Evolutionary conservation across 2,888 invertebrate genomes (phyloP), one percentile per base, ranked within the genome.

Genomic region (Scotopteryx bipunctaria): DNA sequence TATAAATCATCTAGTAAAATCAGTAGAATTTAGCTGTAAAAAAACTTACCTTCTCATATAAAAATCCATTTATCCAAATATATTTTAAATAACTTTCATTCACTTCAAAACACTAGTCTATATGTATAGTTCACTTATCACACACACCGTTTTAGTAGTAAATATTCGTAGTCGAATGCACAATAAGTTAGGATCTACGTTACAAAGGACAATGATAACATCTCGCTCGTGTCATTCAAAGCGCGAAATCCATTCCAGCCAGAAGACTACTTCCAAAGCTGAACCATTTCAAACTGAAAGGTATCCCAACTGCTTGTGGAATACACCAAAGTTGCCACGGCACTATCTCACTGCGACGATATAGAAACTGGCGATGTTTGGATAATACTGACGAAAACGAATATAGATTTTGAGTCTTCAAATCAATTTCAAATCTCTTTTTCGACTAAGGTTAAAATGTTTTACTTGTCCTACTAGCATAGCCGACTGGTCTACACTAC

Each of bases 251-350:
- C 9, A 15, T 37, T 19, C 6, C 31, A 37, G 21, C 11, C 21
- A 9, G 31, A 37, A 31, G 23, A 32, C 27, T 47, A 33, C 38
- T 25, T 40, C 32, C 33, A 23, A 40, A 40, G 47, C 38, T 40
- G 47, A 25, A 33, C 40, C 38, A 33, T 27, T 40, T 33, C 32
- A n/a, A 33, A 47, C 47, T 47, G 40, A 47, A 47, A 40, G 40
- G 35, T 35, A 38, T n/a, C 9, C 29, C 45, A 37, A 37, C 45
- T n/a, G 36, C 37, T 46, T 14, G 37, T 5, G 6, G 3, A 2
- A 42, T 31, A 31, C 31, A n/a, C 11, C 21, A 32, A 21, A 1
- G 21, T 19, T 31, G 32, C 31, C 21, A 13, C 14, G n/a, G 14
- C 14, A 9, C 5, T 27, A 8, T 13, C 3, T 41, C 41, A 41